These are phyloP conservation scores for Pyrocoelia pectoralis DNA, from an alignment of 2,888 invertebrate genomes.

Conservation along the genomic window DNA sequence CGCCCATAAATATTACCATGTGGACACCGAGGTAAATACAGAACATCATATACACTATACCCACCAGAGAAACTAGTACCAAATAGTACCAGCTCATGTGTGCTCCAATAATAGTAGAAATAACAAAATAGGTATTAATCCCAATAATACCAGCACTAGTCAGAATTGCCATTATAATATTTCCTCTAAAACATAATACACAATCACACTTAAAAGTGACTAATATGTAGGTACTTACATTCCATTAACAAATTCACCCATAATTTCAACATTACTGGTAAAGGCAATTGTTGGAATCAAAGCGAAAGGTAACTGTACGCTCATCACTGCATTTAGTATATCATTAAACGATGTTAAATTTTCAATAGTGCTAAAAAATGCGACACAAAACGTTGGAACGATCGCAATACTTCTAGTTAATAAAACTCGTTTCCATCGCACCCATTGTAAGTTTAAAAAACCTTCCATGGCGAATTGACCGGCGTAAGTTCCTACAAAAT, in stretches of 20 bases:
- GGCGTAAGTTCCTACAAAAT: conserved; percentile 69
- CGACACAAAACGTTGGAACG: conserved; percentile 73
- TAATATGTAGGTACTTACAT: conserved; percentile 65
- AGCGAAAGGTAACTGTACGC: conserved; percentile 87
- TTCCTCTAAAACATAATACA: not conserved
- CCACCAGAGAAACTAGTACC: not conserved
- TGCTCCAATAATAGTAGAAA: not conserved
- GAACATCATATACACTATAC: not conserved
- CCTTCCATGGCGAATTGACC: conserved; percentile 92
- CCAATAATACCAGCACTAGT: not conserved
- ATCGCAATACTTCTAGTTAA: conserved; percentile 87
- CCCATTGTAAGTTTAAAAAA: conserved; percentile 84
- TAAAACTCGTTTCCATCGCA: conserved; percentile 85
- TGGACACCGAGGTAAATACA: not conserved
- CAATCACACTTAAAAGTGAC: not conserved
- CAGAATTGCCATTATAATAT: not conserved
- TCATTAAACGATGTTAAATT: conserved; percentile 85
- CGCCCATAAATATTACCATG: conserved; percentile 2
- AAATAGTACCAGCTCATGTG: not conserved
- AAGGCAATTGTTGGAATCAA: conserved; percentile 87
- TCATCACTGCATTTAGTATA: conserved; percentile 85
- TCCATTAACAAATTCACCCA: conserved; percentile 87
- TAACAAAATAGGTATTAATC: not conserved
- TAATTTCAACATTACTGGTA: conserved; percentile 78
- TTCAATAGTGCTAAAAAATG: conserved; percentile 71